Evolutionary conservation across 2,888 invertebrate species (phyloP).

Genomic region (Venustoraphidia nigricollis): DNA sequence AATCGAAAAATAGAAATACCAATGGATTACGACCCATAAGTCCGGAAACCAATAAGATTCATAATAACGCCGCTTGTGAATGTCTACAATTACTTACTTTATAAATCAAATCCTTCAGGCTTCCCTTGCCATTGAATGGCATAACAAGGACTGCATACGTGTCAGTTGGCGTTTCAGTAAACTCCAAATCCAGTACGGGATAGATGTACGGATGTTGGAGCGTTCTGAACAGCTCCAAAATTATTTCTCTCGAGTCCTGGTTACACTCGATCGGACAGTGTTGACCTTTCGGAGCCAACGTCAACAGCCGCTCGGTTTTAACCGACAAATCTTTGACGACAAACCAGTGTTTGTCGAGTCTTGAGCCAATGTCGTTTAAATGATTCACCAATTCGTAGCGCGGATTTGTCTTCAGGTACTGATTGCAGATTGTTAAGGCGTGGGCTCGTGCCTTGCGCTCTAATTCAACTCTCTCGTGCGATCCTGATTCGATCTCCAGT

Average conservation of each 20-base stretch:
- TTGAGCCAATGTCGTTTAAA: constrained; percentile 67
- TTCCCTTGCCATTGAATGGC: constrained; percentile 72
- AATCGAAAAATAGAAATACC: too few relatives aligned
- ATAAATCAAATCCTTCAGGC: constrained; percentile 79
- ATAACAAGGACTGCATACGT: constrained; percentile 57
- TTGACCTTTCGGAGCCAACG: constrained; percentile 47
- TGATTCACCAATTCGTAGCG: constrained; percentile 69
- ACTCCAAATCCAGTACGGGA: constrained; percentile 71
- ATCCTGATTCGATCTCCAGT: constrained; percentile 26
- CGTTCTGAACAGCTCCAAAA: constrained; percentile 69
- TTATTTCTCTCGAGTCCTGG: constrained; percentile 45
- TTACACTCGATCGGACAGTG: constrained; percentile 49
- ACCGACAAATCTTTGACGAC: constrained; percentile 68
- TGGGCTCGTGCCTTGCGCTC: constrained; percentile 49
- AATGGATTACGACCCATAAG: too few relatives aligned
- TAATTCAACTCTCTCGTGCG: constrained; percentile 41
- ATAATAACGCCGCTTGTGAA: too few relatives aligned
- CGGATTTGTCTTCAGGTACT: constrained; percentile 42
- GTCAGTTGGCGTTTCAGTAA: constrained; percentile 26
- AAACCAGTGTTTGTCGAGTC: constrained; percentile 84
- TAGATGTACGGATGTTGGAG: constrained; percentile 88
- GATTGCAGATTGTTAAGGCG: constrained; percentile 47
- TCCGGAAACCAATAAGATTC: too few relatives aligned
- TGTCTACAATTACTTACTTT: constrained; percentile 7
- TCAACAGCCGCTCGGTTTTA: constrained; percentile 61